A percentile compares a stretch with the other conserved stretches of the same genome.
Conservation (phyloP, 2,113 vertebrate genomes). For the Bothrops jararaca region DNA sequence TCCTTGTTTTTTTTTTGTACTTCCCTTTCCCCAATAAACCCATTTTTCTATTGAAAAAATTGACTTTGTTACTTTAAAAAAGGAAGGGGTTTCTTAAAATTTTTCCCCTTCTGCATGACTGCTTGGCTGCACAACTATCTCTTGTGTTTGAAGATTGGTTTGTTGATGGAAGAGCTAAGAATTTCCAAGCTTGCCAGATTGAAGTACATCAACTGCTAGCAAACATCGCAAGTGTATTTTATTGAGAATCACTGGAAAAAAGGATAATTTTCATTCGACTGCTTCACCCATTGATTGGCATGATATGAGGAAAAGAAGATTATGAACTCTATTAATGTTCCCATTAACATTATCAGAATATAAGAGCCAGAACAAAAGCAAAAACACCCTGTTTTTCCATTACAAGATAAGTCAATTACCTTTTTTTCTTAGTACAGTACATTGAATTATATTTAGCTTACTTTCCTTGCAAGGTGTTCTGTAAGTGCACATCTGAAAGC, state of each 20-base stretch:
- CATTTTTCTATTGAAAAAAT: background rate
- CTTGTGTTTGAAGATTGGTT: background rate
- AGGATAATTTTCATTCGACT: background rate
- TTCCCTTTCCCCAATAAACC: background rate
- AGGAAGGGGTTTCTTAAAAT: background rate
- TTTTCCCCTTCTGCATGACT: background rate
- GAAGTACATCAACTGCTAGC: background rate
- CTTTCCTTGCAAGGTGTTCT: background rate
- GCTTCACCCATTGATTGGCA: background rate
- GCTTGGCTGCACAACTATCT: background rate
- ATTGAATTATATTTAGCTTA: conserved; percentile 22
- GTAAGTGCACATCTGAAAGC: conserved; percentile 20
- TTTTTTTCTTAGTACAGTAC: background rate
- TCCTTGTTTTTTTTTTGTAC: background rate
- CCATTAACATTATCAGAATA: background rate
- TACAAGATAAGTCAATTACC: conserved; percentile 23
- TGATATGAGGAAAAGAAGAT: background rate
- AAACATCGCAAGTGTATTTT: background rate
- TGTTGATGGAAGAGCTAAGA: background rate
- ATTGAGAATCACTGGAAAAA: background rate
- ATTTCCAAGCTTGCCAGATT: background rate
- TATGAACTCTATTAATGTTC: background rate
- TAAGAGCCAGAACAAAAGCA: conserved; percentile 15
- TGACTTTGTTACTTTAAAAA: background rate
- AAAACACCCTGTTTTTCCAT: conserved; percentile 7